phyloP scores from a whole-genome alignment of 2,113 vertebrate species.

The Orientallactaga bullata region DNA sequence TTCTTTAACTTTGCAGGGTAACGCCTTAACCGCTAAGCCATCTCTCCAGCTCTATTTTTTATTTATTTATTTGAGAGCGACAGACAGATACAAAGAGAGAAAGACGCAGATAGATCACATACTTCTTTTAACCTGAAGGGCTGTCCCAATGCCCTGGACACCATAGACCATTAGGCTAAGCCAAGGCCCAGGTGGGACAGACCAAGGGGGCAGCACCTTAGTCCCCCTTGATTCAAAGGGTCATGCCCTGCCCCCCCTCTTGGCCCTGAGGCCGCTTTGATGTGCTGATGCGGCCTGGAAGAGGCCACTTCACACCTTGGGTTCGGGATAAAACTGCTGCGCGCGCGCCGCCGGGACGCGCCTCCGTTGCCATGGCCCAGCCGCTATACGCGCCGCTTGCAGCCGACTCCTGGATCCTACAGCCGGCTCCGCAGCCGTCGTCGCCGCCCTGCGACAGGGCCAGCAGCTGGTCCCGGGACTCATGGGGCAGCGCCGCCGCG shows the following conservation, averaged over 20 bases:
- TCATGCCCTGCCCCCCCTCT: slow-evolving; percentile 73
- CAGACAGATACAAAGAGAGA: too few species aligned
- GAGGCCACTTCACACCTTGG: slow-evolving; percentile 88
- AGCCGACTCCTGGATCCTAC: slow-evolving; percentile 73
- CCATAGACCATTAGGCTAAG: neutral
- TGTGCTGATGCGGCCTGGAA: slow-evolving; percentile 85
- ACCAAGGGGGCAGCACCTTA: slow-evolving; percentile 61
- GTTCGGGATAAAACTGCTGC: slow-evolving; percentile 82
- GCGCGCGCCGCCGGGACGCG: neutral
- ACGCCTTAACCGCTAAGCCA: too few species aligned
- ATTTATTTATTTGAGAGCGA: too few species aligned
- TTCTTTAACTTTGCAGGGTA: too few species aligned
- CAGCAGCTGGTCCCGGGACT: slow-evolving; percentile 87
- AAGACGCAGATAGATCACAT: too few species aligned
- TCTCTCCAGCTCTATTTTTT: too few species aligned
- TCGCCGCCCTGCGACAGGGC: slow-evolving; percentile 62
- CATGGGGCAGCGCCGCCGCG: slow-evolving; percentile 71
- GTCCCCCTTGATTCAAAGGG: slow-evolving; percentile 78
- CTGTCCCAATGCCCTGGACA: neutral
- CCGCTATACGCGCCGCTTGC: slow-evolving; percentile 79
- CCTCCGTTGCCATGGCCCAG: slow-evolving; percentile 71
- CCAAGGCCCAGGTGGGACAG: neutral
- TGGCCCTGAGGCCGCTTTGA: slow-evolving; percentile 86
- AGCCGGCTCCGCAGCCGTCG: slow-evolving; percentile 68
- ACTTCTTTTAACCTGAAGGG: neutral